phyloP scores from a whole-genome alignment of 2,113 vertebrate genomes.

The Leptobrachium leishanense region DNA sequence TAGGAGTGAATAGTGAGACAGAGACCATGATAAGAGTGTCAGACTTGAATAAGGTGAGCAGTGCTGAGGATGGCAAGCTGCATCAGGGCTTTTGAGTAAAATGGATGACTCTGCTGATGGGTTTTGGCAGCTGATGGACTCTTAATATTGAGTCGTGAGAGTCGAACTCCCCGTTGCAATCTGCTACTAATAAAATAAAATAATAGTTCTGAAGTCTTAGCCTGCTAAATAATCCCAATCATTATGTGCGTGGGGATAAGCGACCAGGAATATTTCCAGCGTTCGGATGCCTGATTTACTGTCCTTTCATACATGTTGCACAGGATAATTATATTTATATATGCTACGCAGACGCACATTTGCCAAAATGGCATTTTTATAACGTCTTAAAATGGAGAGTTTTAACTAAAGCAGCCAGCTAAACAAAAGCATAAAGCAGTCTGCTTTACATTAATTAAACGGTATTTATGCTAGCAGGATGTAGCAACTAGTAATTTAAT shows the following conservation, averaged over 20 bases:
- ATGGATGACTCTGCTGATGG: constrained; percentile 61
- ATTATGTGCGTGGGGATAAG: constrained; percentile 48
- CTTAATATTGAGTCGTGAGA: constrained; percentile 55
- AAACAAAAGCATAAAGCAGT: not conserved
- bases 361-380: not conserved
- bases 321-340: not conserved
- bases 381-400: not conserved
- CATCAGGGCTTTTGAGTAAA: constrained; percentile 57
- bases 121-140: constrained; percentile 60
- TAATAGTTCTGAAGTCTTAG: constrained; percentile 56
- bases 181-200: constrained; percentile 60
- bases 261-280: constrained; percentile 41
- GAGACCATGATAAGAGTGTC: constrained; percentile 51
- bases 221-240: constrained; percentile 55
- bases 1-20: constrained; percentile 56
- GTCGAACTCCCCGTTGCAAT: constrained; percentile 58
- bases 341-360: not conserved
- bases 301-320: not conserved
- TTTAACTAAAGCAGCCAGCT: not conserved
- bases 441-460: not conserved
- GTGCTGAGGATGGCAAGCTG: constrained; percentile 52
- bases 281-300: not conserved
- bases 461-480: not conserved
- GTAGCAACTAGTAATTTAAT: not conserved
- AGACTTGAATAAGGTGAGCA: constrained; percentile 51